A percentile compares a stretch with the other conserved stretches of the same genome.
Evolutionary conservation across 2,113 vertebrate genomes (phyloP).

Genomic region (Thymallus thymallus): DNA sequence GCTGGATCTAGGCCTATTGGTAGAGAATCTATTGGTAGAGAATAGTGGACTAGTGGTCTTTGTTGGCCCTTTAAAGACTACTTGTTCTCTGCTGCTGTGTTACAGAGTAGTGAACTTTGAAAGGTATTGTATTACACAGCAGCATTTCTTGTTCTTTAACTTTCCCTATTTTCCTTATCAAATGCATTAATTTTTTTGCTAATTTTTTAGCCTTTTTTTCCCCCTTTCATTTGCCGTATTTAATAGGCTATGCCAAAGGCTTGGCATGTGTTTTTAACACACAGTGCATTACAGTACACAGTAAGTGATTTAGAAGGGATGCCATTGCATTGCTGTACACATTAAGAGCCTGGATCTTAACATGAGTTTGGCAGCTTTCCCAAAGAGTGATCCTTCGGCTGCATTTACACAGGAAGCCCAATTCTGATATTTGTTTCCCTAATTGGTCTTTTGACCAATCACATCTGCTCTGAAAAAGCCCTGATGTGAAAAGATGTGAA

Average conservation of each 20-base stretch:
- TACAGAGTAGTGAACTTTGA: conserved; percentile 54
- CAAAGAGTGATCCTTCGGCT: conserved; percentile 43
- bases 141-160: conserved; percentile 5
- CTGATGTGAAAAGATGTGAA: no score
- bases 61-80: conserved; percentile 36
- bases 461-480: no score
- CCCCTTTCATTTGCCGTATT: no score
- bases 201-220: neutral
- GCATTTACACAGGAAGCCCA: no score
- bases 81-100: conserved; percentile 48
- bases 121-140: conserved; percentile 46
- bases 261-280: neutral
- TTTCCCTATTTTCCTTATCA: neutral
- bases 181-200: neutral
- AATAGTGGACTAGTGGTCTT: conserved; percentile 28
- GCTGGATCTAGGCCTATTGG: no score
- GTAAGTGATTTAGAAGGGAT: neutral
- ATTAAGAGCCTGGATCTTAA: conserved; percentile 47
- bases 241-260: neutral
- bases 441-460: no score
- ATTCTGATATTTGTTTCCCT: no score
- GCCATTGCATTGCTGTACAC: conserved; percentile 57
- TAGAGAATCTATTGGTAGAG: conserved; percentile 44
- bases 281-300: neutral
- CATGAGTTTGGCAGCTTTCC: conserved; percentile 48